Percentiles rank a stretch among this genome's conserved stretches.
These are phyloP conservation scores for Mythimna vitellina DNA, from an alignment of 2,888 invertebrate genomes.

Conservation along the genomic window DNA sequence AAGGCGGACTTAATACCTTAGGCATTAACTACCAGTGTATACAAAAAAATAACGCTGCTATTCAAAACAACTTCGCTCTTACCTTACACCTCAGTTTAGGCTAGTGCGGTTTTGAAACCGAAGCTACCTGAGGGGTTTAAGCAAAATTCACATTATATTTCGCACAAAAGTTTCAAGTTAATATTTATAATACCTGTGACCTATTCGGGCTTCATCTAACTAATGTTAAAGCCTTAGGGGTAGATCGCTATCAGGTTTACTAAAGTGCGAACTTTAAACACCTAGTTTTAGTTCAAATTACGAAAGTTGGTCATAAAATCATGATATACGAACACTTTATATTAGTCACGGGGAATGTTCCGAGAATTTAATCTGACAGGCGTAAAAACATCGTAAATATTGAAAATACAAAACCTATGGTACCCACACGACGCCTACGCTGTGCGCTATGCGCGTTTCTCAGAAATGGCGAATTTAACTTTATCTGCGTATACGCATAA, in stretches of 20 bases:
- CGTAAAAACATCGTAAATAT: slow-evolving; percentile 66
- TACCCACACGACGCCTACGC: slow-evolving; percentile 64
- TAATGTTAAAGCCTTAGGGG: slow-evolving; percentile 47
- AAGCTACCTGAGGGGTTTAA: slow-evolving; percentile 32
- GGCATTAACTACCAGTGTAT: too few relatives aligned
- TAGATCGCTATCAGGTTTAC: slow-evolving; percentile 53
- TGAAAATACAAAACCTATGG: slow-evolving; percentile 61
- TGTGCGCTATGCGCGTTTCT: slow-evolving; percentile 54
- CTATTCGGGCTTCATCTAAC: slow-evolving; percentile 28
- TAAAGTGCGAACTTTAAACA: slow-evolving; percentile 46
- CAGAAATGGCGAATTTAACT: slow-evolving; percentile 67
- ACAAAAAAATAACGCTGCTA: neutral
- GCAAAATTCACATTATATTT: slow-evolving; percentile 24
- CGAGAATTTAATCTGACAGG: slow-evolving; percentile 61
- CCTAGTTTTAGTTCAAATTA: slow-evolving; percentile 44
- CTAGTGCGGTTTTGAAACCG: slow-evolving; percentile 25
- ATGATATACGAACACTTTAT: slow-evolving; percentile 46
- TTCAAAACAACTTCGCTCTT: neutral
- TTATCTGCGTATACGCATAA: slow-evolving; percentile 54
- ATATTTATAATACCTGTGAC: slow-evolving; percentile 37
- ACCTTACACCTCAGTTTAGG: neutral
- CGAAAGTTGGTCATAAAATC: slow-evolving; percentile 46
- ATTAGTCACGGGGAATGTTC: slow-evolving; percentile 57
- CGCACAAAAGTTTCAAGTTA: slow-evolving; percentile 44
- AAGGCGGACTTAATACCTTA: too few relatives aligned